A percentile compares a stretch with the other conserved stretches of the same genome.
These are phyloP conservation scores for Sminthurides bifidus DNA, from an alignment of 1,140 invertebrate genomes.

Conservation along the genomic window DNA sequence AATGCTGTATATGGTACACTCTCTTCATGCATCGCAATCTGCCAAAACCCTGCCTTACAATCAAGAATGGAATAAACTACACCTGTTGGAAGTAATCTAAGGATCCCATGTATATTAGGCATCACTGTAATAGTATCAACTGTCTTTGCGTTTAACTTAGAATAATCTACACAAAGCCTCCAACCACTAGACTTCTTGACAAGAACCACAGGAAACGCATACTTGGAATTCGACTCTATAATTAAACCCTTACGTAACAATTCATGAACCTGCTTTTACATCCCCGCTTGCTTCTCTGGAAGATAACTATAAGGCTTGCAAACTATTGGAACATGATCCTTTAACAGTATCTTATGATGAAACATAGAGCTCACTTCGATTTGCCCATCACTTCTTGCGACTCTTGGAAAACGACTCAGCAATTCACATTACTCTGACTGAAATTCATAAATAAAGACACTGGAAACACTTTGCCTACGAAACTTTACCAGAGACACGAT, in stretches of 20 bases:
- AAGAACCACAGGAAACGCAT: slow-evolving; percentile 14
- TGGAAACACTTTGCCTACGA: no score
- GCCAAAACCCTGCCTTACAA: slow-evolving; percentile 7
- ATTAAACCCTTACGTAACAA: slow-evolving; percentile 14
- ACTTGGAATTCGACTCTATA: not conserved
- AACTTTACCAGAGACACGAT: no score
- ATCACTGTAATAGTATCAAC: no score
- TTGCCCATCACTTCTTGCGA: slow-evolving; percentile 1
- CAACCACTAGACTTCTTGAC: no score
- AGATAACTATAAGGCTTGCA: not conserved
- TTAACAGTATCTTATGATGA: slow-evolving; percentile 16
- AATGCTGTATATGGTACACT: slow-evolving; percentile 38
- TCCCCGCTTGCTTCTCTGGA: slow-evolving; percentile 7
- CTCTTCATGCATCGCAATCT: slow-evolving; percentile 33
- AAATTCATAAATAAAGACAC: no score
- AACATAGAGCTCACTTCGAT: not conserved
- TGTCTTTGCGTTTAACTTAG: no score
- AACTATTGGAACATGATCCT: not conserved
- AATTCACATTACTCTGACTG: no score
- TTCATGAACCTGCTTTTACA: slow-evolving; percentile 9
- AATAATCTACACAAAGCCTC: no score
- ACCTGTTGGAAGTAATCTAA: slow-evolving; percentile 9
- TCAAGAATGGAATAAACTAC: slow-evolving; percentile 10
- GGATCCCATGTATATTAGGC: slow-evolving; percentile 11
- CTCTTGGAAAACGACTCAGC: slow-evolving; percentile 8